These are phyloP conservation scores for Drosophila dunni DNA, from an alignment of 1,140 invertebrate genomes.

Conservation along the genomic window DNA sequence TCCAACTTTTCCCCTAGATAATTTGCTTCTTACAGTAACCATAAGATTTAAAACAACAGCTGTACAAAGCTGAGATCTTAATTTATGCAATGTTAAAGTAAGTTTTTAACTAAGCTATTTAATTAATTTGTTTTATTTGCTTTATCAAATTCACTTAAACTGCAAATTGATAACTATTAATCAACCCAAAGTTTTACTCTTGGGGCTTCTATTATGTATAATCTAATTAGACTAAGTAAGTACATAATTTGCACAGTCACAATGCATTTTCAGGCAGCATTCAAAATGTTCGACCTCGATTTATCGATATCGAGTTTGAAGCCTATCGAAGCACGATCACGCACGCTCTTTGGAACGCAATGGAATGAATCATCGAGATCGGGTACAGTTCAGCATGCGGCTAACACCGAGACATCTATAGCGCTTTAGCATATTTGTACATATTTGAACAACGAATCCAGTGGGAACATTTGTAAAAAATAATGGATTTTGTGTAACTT, in stretches of 20 bases:
- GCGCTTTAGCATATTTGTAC: conserved; percentile 49
- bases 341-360: conserved; percentile 57
- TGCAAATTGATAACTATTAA: neutral
- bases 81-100: neutral
- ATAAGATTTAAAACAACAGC: too few species aligned
- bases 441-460: conserved; percentile 36
- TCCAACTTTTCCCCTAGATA: too few species aligned
- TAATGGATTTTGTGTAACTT: conserved; percentile 1
- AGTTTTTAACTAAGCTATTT: neutral
- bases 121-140: neutral
- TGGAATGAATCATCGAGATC: conserved; percentile 59
- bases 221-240: conserved; percentile 21
- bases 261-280: conserved; percentile 24
- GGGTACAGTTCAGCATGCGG: conserved; percentile 42
- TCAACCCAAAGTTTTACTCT: neutral
- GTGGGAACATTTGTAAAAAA: neutral
- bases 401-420: conserved; percentile 4
- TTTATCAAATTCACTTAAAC: neutral
- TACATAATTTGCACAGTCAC: conserved; percentile 33
- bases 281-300: conserved; percentile 16
- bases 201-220: conserved; percentile 2
- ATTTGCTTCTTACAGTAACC: neutral
- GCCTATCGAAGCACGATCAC: conserved; percentile 43
- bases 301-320: conserved; percentile 20
- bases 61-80: neutral